A percentile compares a stretch with the other conserved stretches of the same genome.
Conservation (phyloP, 92 coral and sea anemone species). For the Zoanthus gigantus region DNA sequence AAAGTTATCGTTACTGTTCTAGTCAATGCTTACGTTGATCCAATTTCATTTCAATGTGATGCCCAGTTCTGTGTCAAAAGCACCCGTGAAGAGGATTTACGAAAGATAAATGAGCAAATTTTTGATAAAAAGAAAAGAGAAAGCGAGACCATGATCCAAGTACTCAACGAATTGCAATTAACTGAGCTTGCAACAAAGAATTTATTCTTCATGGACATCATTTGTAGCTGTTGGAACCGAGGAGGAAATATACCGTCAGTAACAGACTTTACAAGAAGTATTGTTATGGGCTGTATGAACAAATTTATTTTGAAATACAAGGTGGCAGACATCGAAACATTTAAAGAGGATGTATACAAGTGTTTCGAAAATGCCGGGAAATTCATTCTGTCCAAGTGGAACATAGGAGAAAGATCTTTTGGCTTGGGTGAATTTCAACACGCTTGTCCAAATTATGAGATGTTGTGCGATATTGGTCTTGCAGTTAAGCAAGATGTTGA, state of each 20-base stretch:
- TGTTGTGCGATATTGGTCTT: slow-evolving; percentile 30
- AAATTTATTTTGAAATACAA: not conserved
- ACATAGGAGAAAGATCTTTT: not conserved
- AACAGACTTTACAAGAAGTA: slow-evolving; percentile 6
- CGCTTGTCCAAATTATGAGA: slow-evolving; percentile 16
- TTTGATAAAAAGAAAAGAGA: not conserved
- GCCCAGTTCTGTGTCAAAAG: not conserved
- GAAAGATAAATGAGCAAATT: not conserved
- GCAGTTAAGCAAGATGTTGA: slow-evolving; percentile 21
- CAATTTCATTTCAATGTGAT: slow-evolving; percentile 15
- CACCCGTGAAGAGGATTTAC: slow-evolving; percentile 16
- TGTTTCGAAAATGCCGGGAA: slow-evolving; percentile 26
- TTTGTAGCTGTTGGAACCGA: slow-evolving; percentile 23
- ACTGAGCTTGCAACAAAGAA: not conserved
- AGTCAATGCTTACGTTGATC: slow-evolving; percentile 1
- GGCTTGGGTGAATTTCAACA: not conserved
- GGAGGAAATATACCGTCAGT: not conserved
- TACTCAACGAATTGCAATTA: slow-evolving; percentile 1
- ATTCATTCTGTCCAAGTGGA: slow-evolving; percentile 31
- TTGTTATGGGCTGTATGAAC: slow-evolving; percentile 18
- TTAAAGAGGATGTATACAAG: slow-evolving; percentile 13
- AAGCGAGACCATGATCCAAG: slow-evolving; percentile 5
- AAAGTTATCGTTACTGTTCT: slow-evolving; percentile 22
- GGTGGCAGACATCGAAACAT: not conserved
- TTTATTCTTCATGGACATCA: slow-evolving; percentile 1